Percentiles rank a stretch among this genome's conserved stretches.
Conservation (phyloP, 1,140 invertebrate genomes). For the Cydia strobilella region DNA sequence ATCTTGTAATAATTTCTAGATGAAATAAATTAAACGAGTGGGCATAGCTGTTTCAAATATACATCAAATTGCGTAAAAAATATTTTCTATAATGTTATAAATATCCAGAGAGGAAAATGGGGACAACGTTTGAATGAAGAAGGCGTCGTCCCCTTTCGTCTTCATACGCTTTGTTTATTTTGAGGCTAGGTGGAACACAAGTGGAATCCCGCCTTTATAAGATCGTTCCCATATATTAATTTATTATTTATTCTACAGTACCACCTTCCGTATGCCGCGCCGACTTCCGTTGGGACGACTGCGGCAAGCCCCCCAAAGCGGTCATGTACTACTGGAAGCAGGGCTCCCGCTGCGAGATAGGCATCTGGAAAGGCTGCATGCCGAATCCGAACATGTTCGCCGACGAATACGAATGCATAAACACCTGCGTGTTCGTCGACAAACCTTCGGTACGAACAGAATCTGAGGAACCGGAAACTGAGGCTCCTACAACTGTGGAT, state of each 20-base stretch:
- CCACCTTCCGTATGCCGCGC: conserved; percentile 63
- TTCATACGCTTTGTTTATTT: too few relatives aligned
- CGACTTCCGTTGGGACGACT: conserved; percentile 65
- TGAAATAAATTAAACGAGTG: too few relatives aligned
- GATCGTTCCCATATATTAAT: too few relatives aligned
- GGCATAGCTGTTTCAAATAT: too few relatives aligned
- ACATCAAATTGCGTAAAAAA: too few relatives aligned
- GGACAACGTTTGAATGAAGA: too few relatives aligned
- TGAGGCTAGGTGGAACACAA: too few relatives aligned
- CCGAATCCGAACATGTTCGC: conserved; percentile 71
- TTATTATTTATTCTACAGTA: conserved; percentile 31
- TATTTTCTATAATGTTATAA: too few relatives aligned
- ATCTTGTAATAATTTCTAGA: too few relatives aligned
- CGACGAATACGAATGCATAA: conserved; percentile 66
- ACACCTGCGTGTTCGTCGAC: conserved; percentile 61
- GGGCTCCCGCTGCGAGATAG: conserved; percentile 69
- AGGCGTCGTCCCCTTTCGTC: too few relatives aligned
- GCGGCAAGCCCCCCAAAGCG: conserved; percentile 50
- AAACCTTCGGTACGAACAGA: conserved; percentile 39
- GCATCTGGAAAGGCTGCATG: conserved; percentile 65
- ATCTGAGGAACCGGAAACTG: background rate
- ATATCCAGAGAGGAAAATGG: too few relatives aligned
- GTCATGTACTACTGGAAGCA: conserved; percentile 71
- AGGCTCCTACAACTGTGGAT: background rate
- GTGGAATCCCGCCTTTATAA: too few relatives aligned